Conservation (phyloP, 2,797 vertebrate species). For the Acridotheres tristis region DNA sequence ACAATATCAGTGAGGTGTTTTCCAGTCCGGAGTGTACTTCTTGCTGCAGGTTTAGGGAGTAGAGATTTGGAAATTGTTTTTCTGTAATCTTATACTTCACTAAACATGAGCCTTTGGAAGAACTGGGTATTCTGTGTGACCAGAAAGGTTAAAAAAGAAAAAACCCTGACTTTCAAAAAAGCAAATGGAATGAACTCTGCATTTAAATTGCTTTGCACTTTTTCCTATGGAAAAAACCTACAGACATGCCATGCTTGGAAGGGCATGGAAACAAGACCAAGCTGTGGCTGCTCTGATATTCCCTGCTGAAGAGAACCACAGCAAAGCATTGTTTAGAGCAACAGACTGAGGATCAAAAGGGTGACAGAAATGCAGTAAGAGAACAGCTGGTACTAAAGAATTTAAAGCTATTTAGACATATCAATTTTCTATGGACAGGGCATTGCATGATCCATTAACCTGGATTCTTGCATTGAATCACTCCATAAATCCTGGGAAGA, state of each 20-base stretch:
- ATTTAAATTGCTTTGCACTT: not conserved
- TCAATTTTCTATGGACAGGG: not conserved
- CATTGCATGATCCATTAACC: not conserved
- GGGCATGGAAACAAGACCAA: not conserved
- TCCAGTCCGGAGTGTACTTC: not conserved
- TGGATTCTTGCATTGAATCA: not conserved
- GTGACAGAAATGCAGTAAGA: not conserved
- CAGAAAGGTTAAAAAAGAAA: not conserved
- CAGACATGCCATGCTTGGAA: not conserved
- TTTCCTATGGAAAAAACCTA: not conserved
- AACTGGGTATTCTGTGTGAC: not conserved
- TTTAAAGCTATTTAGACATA: not conserved
- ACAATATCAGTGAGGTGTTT: not conserved
- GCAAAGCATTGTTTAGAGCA: not conserved
- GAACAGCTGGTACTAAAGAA: not conserved
- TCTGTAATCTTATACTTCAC: not conserved
- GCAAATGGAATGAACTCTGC: not conserved
- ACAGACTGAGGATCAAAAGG: not conserved
- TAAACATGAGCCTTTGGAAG: not conserved
- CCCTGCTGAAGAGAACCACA: not conserved
- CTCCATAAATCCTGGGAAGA: not conserved
- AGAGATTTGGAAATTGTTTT: not conserved
- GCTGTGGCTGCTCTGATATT: not conserved
- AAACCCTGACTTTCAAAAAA: not conserved
- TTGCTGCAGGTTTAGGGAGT: not conserved